A percentile compares a stretch with the other conserved stretches of the same genome.
phyloP scores from a whole-genome alignment of 2,113 vertebrate genomes.

The Corynorhinus townsendii region DNA sequence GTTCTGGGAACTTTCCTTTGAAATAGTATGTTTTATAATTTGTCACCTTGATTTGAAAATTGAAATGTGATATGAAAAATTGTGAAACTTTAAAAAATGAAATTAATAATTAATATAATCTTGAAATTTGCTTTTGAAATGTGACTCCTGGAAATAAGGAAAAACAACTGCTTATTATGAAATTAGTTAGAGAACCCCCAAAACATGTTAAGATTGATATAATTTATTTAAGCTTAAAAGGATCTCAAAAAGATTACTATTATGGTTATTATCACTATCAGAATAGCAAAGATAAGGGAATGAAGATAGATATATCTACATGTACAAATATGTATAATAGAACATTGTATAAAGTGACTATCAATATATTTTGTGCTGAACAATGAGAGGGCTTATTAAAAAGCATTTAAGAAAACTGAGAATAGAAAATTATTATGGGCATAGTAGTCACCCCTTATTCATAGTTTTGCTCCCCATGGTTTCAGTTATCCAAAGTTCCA shows the following conservation, averaged over 20 bases:
- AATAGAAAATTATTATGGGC: neutral
- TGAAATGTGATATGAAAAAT: neutral
- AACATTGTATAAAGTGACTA: slow-evolving; percentile 20
- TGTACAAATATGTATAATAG: neutral
- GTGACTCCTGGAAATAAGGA: neutral
- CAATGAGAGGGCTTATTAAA: slow-evolving; percentile 27
- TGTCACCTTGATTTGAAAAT: slow-evolving; percentile 17
- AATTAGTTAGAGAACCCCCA: slow-evolving; percentile 27
- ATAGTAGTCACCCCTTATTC: neutral
- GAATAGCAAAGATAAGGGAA: slow-evolving; percentile 27
- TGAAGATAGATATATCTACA: slow-evolving; percentile 7
- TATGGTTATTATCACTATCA: slow-evolving; percentile 36
- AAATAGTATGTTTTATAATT: neutral
- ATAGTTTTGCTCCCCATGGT: neutral
- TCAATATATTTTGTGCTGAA: slow-evolving; percentile 54
- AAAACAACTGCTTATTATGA: slow-evolving; percentile 19
- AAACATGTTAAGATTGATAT: neutral
- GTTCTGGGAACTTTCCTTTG: neutral
- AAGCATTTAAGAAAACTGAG: slow-evolving; percentile 20
- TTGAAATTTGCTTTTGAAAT: slow-evolving; percentile 41
- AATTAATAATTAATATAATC: neutral
- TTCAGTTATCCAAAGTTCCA: neutral
- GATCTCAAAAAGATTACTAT: neutral
- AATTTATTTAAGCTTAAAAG: slow-evolving; percentile 34
- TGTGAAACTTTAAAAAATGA: neutral